phyloP scores from a whole-genome alignment of 2,888 invertebrate species.

The Buathra laborator region DNA sequence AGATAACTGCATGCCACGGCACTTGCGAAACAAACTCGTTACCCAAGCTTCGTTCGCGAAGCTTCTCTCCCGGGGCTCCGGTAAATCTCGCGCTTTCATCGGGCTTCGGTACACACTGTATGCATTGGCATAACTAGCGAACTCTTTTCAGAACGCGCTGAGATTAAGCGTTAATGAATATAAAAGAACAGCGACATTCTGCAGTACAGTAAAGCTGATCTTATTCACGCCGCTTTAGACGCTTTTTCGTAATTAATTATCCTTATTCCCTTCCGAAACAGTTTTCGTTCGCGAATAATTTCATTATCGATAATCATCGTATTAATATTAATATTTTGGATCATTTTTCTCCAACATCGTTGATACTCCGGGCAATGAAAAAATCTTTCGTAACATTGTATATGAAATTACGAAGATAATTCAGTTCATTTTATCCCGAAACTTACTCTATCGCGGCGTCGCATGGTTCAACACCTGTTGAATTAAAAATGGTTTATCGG shows the following conservation, averaged over 20 bases:
- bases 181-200: background rate
- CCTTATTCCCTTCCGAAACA: background rate
- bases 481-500: too few relatives aligned
- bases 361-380: too few relatives aligned
- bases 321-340: background rate
- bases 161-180: conserved; percentile 15
- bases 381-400: too few relatives aligned
- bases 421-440: too few relatives aligned
- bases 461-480: too few relatives aligned
- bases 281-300: background rate
- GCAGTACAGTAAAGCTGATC: background rate
- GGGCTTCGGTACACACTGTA: conserved; percentile 36
- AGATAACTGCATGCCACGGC: conserved; percentile 29
- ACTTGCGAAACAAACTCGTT: conserved; percentile 53
- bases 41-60: conserved; percentile 32
- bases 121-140: conserved; percentile 32
- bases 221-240: background rate
- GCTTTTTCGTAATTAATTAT: background rate
- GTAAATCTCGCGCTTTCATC: conserved; percentile 50
- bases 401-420: too few relatives aligned
- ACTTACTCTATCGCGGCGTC: too few relatives aligned
- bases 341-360: too few relatives aligned
- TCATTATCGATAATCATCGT: background rate
- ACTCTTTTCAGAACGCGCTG: conserved; percentile 6
- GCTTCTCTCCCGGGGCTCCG: conserved; percentile 39